phyloP scores from a whole-genome alignment of 2,797 vertebrate species.

The Tenualosa ilisha region DNA sequence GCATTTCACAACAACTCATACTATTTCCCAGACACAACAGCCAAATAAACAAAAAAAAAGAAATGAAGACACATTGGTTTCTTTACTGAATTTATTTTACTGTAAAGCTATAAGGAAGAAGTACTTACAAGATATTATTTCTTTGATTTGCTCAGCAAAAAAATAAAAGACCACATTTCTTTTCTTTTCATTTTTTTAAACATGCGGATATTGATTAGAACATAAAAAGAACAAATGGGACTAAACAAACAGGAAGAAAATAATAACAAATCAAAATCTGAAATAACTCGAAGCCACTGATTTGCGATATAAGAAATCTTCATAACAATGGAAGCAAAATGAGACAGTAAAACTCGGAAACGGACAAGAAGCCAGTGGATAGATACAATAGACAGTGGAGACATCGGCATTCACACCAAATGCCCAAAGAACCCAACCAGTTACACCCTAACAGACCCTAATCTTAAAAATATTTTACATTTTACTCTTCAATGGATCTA shows the following conservation, averaged over 20 bases:
- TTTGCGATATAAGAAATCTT: conserved; percentile 63
- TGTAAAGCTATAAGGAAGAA: conserved; percentile 93
- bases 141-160: conserved; percentile 99
- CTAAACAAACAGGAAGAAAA: conserved; percentile 29
- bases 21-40: not conserved
- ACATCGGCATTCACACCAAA: conserved; percentile 73
- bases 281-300: conserved; percentile 77
- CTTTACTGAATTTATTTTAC: conserved; percentile 84
- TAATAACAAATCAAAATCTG: conserved; percentile 76
- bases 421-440: conserved; percentile 76
- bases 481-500: conserved; percentile 77
- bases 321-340: conserved; percentile 66
- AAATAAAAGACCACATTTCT: conserved; percentile 79
- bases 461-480: conserved; percentile 83
- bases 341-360: conserved; percentile 50
- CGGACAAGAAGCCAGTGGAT: conserved; percentile 68
- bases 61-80: conserved; percentile 20
- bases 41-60: not conserved
- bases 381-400: conserved; percentile 72
- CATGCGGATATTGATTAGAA: conserved; percentile 75
- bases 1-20: too few relatives aligned
- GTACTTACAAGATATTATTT: conserved; percentile 96
- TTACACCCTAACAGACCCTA: conserved; percentile 82
- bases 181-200: conserved; percentile 60
- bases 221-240: conserved; percentile 61